Conservation (phyloP, 1,140 invertebrate genomes). For the Neelides sp. region DNA sequence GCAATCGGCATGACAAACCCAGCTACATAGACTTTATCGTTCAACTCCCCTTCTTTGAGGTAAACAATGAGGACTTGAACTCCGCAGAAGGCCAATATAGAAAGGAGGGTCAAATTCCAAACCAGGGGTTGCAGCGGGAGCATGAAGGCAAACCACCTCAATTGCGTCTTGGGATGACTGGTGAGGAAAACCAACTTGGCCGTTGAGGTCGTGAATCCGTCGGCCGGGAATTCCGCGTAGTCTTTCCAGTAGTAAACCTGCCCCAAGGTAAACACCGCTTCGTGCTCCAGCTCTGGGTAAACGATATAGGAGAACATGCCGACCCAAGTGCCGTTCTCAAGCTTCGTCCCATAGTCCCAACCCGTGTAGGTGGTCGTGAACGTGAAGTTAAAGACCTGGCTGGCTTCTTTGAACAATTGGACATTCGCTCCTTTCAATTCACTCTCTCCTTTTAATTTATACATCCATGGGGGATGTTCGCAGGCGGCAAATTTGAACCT, state of each 20-base stretch:
- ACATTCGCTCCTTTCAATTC: neutral
- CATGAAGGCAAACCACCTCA: constrained; percentile 2
- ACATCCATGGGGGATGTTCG: constrained; percentile 7
- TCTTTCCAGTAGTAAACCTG: constrained; percentile 3
- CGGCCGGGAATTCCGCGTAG: constrained; percentile 1
- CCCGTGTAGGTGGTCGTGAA: constrained; percentile 6
- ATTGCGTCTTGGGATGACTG: constrained; percentile 3
- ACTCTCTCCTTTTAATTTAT: neutral
- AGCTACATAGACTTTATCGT: neutral
- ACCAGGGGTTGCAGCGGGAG: neutral
- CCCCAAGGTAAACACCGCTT: neutral
- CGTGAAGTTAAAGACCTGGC: constrained; percentile 2
- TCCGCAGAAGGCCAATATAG: neutral
- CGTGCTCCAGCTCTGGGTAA: neutral
- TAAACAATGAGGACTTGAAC: constrained; percentile 7
- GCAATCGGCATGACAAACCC: constrained; percentile 1
- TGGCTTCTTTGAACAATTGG: neutral
- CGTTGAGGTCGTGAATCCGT: neutral
- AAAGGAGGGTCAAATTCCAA: neutral
- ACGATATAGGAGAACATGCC: neutral
- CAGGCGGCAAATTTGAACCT: constrained; percentile 3
- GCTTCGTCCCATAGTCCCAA: neutral
- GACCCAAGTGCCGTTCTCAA: constrained; percentile 3
- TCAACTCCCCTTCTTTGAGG: constrained; percentile 2
- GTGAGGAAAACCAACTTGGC: constrained; percentile 4